Percentiles rank a stretch among this genome's conserved stretches.
Conservation (phyloP, 2,888 invertebrate species). For the Embidobia sp. region DNA sequence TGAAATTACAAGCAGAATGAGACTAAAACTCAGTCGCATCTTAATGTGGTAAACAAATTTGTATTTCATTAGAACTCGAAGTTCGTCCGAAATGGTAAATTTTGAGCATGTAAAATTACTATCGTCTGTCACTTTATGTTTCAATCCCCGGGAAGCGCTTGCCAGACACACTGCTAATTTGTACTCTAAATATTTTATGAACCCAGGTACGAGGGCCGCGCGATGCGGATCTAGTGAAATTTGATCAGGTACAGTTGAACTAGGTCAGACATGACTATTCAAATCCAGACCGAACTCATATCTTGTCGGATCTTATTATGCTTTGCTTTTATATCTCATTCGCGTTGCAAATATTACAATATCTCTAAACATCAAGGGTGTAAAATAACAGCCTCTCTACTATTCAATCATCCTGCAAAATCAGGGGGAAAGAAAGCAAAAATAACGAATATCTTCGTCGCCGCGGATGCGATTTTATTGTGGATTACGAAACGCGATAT, state of each 20-base stretch:
- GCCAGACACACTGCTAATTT: conserved; percentile 35
- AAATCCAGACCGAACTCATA: conserved; percentile 43
- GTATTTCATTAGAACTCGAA: neutral
- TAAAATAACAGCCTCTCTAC: neutral
- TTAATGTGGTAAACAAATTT: neutral
- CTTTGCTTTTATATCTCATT: conserved; percentile 41
- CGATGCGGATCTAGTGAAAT: conserved; percentile 42
- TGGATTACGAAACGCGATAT: too few species aligned
- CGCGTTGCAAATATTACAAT: conserved; percentile 25
- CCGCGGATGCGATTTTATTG: too few species aligned
- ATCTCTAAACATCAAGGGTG: conserved; percentile 14
- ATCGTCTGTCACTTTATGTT: conserved; percentile 22
- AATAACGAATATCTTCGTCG: too few species aligned
- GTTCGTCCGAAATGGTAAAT: neutral
- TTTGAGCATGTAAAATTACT: neutral
- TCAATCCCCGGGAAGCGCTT: conserved; percentile 6
- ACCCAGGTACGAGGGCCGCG: conserved; percentile 1
- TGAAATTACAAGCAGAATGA: too few species aligned
- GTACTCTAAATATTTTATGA: conserved; percentile 31
- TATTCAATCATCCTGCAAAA: conserved; percentile 28
- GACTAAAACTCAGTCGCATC: too few species aligned
- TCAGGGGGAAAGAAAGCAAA: too few species aligned
- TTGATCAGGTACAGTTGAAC: conserved; percentile 45
- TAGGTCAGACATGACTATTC: conserved; percentile 57
- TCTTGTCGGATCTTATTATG: conserved; percentile 45